phyloP scores from a whole-genome alignment of 2,888 invertebrate species.

The Drosophila lacicola region DNA sequence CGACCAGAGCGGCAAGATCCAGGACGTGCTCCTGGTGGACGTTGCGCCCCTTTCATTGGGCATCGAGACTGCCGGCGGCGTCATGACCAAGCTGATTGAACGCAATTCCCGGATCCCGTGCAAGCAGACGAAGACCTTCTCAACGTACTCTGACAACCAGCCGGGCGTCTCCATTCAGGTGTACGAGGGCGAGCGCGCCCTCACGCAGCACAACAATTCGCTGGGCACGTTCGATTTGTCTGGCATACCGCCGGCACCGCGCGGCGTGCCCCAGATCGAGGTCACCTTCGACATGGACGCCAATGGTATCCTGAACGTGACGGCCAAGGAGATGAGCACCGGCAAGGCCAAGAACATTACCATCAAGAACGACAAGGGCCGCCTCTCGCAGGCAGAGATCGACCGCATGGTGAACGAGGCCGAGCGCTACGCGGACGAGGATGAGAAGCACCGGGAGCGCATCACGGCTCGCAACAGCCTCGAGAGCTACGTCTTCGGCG shows the following conservation, averaged over 20 bases:
- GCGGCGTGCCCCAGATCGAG: slow-evolving; percentile 94
- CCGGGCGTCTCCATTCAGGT: slow-evolving; percentile 40
- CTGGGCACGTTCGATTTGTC: slow-evolving; percentile 38
- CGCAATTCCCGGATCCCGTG: slow-evolving; percentile 38
- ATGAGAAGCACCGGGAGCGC: slow-evolving; percentile 40
- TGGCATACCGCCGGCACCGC: slow-evolving; percentile 93
- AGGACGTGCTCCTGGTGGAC: slow-evolving; percentile 39
- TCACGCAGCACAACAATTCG: slow-evolving; percentile 33
- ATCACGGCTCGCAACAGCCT: slow-evolving; percentile 36
- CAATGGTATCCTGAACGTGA: slow-evolving; percentile 96
- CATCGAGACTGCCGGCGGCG: slow-evolving; percentile 41
- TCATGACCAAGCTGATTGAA: slow-evolving; percentile 39
- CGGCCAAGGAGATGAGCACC: slow-evolving; percentile 89
- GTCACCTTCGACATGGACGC: slow-evolving; percentile 93
- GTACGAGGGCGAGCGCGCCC: slow-evolving; percentile 38
- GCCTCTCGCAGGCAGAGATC: slow-evolving; percentile 92
- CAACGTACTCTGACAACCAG: slow-evolving; percentile 41
- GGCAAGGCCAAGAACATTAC: slow-evolving; percentile 91
- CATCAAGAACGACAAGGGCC: slow-evolving; percentile 92
- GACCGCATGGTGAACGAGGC: slow-evolving; percentile 91
- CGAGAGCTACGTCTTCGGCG: slow-evolving; percentile 35
- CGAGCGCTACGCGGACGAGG: slow-evolving; percentile 87
- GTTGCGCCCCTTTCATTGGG: slow-evolving; percentile 36
- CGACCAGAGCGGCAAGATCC: slow-evolving; percentile 38
- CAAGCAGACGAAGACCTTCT: slow-evolving; percentile 39